Evolutionary conservation across 2,113 vertebrate species (phyloP).

Genomic region (Gopherus flavomarginatus): DNA sequence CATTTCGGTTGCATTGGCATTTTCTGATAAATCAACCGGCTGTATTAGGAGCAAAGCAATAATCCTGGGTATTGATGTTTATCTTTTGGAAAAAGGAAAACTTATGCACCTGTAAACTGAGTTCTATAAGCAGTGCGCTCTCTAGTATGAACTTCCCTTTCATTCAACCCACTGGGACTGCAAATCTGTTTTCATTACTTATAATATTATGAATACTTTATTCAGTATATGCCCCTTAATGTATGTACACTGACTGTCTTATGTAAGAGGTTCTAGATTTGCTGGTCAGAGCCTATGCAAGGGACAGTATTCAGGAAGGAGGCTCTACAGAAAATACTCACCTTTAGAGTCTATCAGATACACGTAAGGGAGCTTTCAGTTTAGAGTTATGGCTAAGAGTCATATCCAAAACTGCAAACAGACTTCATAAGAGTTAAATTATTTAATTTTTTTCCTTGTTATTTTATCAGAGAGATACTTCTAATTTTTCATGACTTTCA

Average conservation of each 20-base stretch:
- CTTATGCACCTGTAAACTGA: neutral
- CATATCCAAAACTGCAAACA: conserved; percentile 28
- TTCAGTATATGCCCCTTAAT: neutral
- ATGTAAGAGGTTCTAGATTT: conserved; percentile 9
- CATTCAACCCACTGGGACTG: neutral
- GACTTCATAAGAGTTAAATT: conserved; percentile 8
- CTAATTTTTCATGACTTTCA: conserved; percentile 48
- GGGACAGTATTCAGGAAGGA: conserved; percentile 1
- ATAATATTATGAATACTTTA: neutral
- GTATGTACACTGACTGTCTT: conserved; percentile 7
- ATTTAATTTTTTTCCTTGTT: conserved; percentile 43
- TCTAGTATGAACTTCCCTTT: neutral
- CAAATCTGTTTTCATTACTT: conserved; percentile 19
- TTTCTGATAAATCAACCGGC: neutral
- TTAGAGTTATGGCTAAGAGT: conserved; percentile 24
- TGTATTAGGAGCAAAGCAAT: neutral
- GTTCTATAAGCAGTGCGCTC: neutral
- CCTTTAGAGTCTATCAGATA: neutral
- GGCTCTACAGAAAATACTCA: neutral
- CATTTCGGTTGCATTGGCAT: neutral
- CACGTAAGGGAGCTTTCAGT: neutral
- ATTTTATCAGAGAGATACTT: conserved; percentile 27
- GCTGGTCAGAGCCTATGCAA: neutral
- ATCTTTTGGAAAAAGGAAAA: neutral
- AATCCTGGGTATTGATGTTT: neutral